Base-by-base conservation (phyloP, 2,113 vertebrate genomes). In the Trichomycterus rosablanca region DNA sequence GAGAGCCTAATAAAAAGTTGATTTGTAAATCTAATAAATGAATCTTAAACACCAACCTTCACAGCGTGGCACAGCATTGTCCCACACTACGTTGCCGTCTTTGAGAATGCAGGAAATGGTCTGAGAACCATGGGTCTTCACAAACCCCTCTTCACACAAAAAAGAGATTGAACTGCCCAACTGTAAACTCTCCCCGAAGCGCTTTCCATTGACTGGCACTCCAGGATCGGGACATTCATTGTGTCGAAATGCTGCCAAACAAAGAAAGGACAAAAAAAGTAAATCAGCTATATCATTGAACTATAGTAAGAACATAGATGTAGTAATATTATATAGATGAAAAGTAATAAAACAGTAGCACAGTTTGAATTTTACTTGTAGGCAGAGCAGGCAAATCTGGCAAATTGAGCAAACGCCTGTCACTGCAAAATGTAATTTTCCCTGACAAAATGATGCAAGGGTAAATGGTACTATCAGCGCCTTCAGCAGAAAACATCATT, bases 101-200 rank as follows among this genome's bases (percentile, higher is more conserved):
- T 97, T 96, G 68, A 98, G 79, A 62, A 99, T 86, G 59, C 96
- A 98, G 56, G 95, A 95, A 77, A 99, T 77, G 20, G 88, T 97
- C 71, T 97, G 93, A 0, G 94, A 93, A 68, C 96, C 95, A 0
- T 97, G 93, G 0, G 94, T 99, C 72, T 94, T 88, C 0, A 97
- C 87, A 57, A 99, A 99, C 18, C 95, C 95, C 66, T 99, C 95
- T 0, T 97, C 94, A 0, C 95, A 99, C 2, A 98, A 80, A 80
- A 99, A 99, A 3, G 95, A 97, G 71, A 99, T 93, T 0, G 95
- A 97, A 69, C 92, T 98, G 43, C 96, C 96, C 7, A 98, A 89
- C 78, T 98, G 94, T 1, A 99, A 92, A 71, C 88, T 98, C 68
- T 97, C 92, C 0, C 95, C 94, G 2, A 97, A 99, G 0, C 96